Evolutionary conservation across 1,140 invertebrate species (phyloP).

Genomic region (Nasonia giraulti): DNA sequence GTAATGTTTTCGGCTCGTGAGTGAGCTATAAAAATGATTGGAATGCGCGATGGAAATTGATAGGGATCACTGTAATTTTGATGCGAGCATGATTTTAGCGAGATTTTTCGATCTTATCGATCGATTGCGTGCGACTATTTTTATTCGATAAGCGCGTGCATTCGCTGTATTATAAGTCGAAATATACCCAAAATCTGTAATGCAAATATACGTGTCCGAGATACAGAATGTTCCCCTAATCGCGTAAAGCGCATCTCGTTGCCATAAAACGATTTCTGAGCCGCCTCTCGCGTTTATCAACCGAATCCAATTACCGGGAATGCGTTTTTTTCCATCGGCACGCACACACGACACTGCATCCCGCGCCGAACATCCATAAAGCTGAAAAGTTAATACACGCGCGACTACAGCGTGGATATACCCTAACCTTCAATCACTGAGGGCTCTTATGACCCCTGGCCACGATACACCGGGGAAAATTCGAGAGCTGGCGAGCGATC

Average conservation of each 20-base stretch:
- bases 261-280: too few species aligned
- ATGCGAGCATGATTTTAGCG: neutral
- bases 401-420: constrained; percentile 59
- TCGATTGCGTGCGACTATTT: neutral
- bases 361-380: constrained; percentile 64
- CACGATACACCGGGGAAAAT: constrained; percentile 72
- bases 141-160: neutral
- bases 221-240: too few species aligned
- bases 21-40: constrained; percentile 49
- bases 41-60: neutral
- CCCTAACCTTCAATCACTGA: constrained; percentile 74
- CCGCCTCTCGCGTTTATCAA: too few species aligned
- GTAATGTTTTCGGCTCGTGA: constrained; percentile 38
- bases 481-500: constrained; percentile 64
- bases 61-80: constrained; percentile 14
- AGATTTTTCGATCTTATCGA: neutral
- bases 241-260: too few species aligned
- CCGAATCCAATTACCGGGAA: neutral
- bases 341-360: neutral
- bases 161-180: neutral
- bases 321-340: too few species aligned
- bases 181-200: too few species aligned
- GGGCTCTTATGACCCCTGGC: constrained; percentile 70
- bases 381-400: constrained; percentile 72
- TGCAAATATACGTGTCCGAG: too few species aligned